phyloP scores from a whole-genome alignment of 2,888 invertebrate genomes.

The Hyposoter didymator region DNA sequence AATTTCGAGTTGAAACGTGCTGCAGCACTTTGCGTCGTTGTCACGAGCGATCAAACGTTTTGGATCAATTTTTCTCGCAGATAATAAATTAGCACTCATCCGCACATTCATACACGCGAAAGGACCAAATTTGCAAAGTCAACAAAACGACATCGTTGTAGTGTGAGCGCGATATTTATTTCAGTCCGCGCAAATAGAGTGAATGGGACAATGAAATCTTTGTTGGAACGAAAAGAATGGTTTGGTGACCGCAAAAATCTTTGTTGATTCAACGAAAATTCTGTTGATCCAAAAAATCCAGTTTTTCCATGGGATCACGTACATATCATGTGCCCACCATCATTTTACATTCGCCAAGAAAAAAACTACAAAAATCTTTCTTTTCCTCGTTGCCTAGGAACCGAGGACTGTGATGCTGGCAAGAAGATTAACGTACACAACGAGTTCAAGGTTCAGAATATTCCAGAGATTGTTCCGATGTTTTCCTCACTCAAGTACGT shows the following conservation, averaged over 20 bases:
- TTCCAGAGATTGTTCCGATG: background rate
- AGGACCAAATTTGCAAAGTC: too few species aligned
- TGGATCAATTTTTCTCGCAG: background rate
- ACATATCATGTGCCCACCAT: background rate
- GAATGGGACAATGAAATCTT: too few species aligned
- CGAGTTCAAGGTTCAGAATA: background rate
- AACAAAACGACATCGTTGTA: too few species aligned
- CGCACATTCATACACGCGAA: background rate
- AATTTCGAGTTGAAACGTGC: background rate
- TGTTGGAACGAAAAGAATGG: too few species aligned
- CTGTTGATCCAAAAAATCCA: too few species aligned
- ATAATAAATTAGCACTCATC: background rate
- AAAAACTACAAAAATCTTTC: background rate
- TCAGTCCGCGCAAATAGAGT: too few species aligned
- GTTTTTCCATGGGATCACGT: background rate
- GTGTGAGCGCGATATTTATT: too few species aligned
- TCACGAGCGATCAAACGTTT: background rate
- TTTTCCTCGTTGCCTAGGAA: background rate
- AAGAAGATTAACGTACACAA: background rate
- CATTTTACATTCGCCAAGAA: background rate
- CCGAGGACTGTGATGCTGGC: background rate
- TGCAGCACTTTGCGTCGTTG: too few species aligned
- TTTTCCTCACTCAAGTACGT: background rate
- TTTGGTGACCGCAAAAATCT: too few species aligned
- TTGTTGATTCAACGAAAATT: too few species aligned